Conservation (phyloP, 1,140 invertebrate genomes). For the Heliconius congener region DNA sequence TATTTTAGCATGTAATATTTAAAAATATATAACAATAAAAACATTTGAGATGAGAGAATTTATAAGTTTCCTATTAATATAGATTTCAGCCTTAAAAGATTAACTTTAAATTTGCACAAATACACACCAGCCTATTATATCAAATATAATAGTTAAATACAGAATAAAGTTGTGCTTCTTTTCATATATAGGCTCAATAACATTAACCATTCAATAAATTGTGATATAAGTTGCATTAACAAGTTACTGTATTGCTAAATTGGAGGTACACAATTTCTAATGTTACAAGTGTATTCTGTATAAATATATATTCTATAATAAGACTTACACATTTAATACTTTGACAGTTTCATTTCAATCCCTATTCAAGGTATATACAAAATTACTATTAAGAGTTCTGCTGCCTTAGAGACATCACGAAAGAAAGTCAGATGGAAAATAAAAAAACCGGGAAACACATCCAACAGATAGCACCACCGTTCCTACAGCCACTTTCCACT, state of each 20-base stretch:
- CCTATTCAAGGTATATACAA: conserved; percentile 42
- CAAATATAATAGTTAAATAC: conserved; percentile 25
- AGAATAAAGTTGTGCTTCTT: conserved; percentile 40
- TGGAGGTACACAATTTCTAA: conserved; percentile 48
- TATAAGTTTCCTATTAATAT: conserved; percentile 18
- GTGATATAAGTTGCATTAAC: conserved; percentile 38
- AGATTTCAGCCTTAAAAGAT: conserved; percentile 28
- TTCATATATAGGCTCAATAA: conserved; percentile 44
- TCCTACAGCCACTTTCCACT: conserved; percentile 56
- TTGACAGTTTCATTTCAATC: conserved; percentile 35
- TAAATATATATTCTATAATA: conserved; percentile 55
- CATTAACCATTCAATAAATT: conserved; percentile 34
- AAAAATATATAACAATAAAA: conserved; percentile 6
- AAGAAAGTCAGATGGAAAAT: conserved; percentile 30
- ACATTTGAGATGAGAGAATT: conserved; percentile 12
- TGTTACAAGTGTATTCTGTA: conserved; percentile 51
- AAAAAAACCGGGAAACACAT: conserved; percentile 24
- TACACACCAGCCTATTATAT: conserved; percentile 28
- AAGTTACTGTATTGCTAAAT: conserved; percentile 46
- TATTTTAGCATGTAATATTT: conserved; percentile 8
- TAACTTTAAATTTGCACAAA: conserved; percentile 20
- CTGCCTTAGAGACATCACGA: conserved; percentile 37
- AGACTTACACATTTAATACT: conserved; percentile 41
- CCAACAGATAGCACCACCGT: conserved; percentile 70
- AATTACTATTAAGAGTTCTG: conserved; percentile 30